Percentiles rank a stretch among this genome's conserved stretches.
Conservation (phyloP, 2,888 invertebrate genomes). For the Cheilosia vulpina region DNA sequence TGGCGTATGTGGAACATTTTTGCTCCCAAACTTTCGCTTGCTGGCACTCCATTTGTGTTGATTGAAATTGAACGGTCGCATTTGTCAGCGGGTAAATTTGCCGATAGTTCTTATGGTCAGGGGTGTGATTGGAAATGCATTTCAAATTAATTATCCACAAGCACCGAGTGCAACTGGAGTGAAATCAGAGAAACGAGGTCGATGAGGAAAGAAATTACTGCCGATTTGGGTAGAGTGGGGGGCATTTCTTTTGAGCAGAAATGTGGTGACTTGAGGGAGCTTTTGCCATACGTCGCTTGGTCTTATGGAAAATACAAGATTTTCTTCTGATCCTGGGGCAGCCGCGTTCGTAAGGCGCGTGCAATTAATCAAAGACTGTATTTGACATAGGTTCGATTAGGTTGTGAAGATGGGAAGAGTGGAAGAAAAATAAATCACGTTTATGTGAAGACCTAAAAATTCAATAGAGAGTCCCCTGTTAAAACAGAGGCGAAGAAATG, state of each 20-base stretch:
- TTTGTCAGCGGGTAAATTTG: background rate
- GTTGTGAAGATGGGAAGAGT: too few species aligned
- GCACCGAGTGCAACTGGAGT: conserved; percentile 7
- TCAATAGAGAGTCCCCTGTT: too few species aligned
- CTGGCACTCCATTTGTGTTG: background rate
- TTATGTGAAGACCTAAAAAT: too few species aligned
- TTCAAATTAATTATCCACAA: conserved; percentile 40
- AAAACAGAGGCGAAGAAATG: too few species aligned
- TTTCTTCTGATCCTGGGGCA: too few species aligned
- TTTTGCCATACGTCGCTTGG: background rate
- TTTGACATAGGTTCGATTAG: too few species aligned
- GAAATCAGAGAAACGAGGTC: conserved; percentile 38
- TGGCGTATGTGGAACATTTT: conserved; percentile 44
- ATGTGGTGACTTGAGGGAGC: background rate
- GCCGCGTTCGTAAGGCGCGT: too few species aligned
- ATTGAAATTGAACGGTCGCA: conserved; percentile 22
- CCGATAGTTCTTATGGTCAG: conserved; percentile 12
- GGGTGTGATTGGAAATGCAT: conserved; percentile 38
- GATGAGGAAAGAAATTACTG: conserved; percentile 44
- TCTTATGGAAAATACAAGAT: too few species aligned
- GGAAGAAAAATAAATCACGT: too few species aligned
- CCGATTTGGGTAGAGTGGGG: conserved; percentile 4
- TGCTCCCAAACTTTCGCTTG: background rate
- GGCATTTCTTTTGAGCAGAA: background rate
- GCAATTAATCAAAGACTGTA: too few species aligned